These are phyloP conservation scores for Plusia festucae DNA, from an alignment of 2,888 invertebrate genomes.

Conservation along the genomic window DNA sequence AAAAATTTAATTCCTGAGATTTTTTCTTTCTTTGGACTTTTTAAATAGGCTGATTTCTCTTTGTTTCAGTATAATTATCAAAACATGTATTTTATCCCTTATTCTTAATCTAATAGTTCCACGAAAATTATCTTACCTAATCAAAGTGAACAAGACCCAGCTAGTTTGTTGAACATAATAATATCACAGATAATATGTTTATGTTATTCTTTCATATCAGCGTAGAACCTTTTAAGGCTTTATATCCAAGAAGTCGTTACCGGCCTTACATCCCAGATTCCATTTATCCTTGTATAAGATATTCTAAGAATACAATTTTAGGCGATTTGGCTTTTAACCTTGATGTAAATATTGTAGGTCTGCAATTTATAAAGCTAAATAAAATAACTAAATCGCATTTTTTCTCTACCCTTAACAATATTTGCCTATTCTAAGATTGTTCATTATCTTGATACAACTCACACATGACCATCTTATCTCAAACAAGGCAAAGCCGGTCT, in stretches of 20 bases:
- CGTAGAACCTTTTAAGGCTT: conserved; percentile 22
- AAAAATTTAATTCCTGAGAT: no score
- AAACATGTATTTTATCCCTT: no score
- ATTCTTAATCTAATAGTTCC: no score
- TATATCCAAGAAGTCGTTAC: conserved; percentile 23
- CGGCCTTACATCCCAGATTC: conserved; percentile 20
- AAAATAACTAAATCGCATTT: no score
- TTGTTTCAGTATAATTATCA: no score
- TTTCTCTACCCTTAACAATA: no score
- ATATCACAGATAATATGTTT: neutral
- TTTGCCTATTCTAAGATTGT: no score
- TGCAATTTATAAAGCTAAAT: neutral
- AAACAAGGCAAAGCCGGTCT: no score
- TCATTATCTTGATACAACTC: no score
- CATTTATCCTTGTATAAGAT: conserved; percentile 36
- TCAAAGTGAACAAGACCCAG: neutral
- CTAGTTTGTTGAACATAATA: neutral
- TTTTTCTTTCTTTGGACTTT: no score
- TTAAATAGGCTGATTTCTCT: no score
- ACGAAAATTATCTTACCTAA: neutral
- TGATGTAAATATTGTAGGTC: neutral
- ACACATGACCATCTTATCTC: no score
- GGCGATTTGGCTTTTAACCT: conserved; percentile 8
- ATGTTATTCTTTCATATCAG: conserved; percentile 23
- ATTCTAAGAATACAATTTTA: conserved; percentile 17